A percentile compares a stretch with the other conserved stretches of the same genome.
Evolutionary conservation across 1,140 invertebrate species (phyloP).

Genomic region (Heliconius hewitsoni): DNA sequence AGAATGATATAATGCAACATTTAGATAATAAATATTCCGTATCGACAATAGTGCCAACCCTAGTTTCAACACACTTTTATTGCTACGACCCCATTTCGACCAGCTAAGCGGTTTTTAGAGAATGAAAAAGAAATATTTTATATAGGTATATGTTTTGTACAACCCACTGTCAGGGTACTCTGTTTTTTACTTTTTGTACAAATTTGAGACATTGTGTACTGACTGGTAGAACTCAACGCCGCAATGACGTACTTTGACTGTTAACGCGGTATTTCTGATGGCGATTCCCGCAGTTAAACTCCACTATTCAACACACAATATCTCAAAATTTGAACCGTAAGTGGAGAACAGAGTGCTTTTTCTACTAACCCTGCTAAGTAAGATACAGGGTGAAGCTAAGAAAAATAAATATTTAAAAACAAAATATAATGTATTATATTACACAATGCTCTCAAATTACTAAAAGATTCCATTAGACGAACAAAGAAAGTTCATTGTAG

Average conservation of each 20-base stretch:
- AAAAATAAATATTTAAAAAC: background rate
- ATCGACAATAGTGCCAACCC: slow-evolving; percentile 47
- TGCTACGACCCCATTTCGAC: slow-evolving; percentile 53
- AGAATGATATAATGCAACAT: slow-evolving; percentile 27
- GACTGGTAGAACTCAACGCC: too few relatives aligned
- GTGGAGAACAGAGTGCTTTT: too few relatives aligned
- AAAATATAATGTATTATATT: background rate
- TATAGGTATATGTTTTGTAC: slow-evolving; percentile 29
- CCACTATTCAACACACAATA: too few relatives aligned
- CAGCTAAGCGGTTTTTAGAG: slow-evolving; percentile 50
- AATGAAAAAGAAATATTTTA: slow-evolving; percentile 47
- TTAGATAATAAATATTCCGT: slow-evolving; percentile 42
- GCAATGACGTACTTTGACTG: too few relatives aligned
- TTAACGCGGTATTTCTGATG: too few relatives aligned
- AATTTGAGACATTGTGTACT: too few relatives aligned
- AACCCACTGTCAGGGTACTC: too few relatives aligned
- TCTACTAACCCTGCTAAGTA: too few relatives aligned
- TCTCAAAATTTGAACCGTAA: too few relatives aligned
- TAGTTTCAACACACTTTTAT: slow-evolving; percentile 53
- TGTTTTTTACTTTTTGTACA: too few relatives aligned
- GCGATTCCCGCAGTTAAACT: too few relatives aligned
- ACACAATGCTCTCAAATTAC: slow-evolving; percentile 14
- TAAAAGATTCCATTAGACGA: slow-evolving; percentile 26
- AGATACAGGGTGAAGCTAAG: too few relatives aligned
- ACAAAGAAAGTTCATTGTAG: slow-evolving; percentile 18